Conservation (phyloP, 2,113 vertebrate species). For the Hemibagrus wyckioides region DNA sequence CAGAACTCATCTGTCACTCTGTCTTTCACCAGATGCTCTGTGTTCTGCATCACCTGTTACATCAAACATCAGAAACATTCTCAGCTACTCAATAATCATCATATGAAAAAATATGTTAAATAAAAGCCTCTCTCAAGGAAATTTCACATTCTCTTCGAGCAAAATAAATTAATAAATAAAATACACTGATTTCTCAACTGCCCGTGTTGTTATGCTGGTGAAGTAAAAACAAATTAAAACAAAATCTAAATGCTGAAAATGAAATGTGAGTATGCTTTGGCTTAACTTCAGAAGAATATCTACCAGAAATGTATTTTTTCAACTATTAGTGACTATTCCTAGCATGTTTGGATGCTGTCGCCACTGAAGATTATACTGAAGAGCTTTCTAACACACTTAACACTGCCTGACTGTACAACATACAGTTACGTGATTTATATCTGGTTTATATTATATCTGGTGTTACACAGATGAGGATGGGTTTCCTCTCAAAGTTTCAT, state of each 20-base stretch:
- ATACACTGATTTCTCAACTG: neutral
- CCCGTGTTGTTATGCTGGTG: neutral
- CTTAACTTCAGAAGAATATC: neutral
- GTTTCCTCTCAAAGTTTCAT: neutral
- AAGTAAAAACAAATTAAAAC: neutral
- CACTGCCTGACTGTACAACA: too few species aligned
- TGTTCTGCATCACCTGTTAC: slow-evolving; percentile 81
- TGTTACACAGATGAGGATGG: neutral
- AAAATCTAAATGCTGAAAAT: neutral
- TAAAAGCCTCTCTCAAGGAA: neutral
- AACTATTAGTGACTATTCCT: neutral
- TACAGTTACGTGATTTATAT: neutral
- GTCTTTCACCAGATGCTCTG: slow-evolving; percentile 78
- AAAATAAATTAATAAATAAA: neutral
- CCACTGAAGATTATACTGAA: too few species aligned
- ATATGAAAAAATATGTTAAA: neutral
- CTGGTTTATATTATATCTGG: neutral
- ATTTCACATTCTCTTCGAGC: neutral
- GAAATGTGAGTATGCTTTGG: neutral
- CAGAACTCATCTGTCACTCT: slow-evolving; percentile 85
- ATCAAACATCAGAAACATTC: neutral
- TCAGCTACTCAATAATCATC: neutral
- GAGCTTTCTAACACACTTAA: too few species aligned
- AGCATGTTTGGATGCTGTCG: neutral
- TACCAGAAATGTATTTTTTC: neutral